Base-by-base conservation (phyloP, 2,797 vertebrate species). In the Harpagifer antarcticus region DNA sequence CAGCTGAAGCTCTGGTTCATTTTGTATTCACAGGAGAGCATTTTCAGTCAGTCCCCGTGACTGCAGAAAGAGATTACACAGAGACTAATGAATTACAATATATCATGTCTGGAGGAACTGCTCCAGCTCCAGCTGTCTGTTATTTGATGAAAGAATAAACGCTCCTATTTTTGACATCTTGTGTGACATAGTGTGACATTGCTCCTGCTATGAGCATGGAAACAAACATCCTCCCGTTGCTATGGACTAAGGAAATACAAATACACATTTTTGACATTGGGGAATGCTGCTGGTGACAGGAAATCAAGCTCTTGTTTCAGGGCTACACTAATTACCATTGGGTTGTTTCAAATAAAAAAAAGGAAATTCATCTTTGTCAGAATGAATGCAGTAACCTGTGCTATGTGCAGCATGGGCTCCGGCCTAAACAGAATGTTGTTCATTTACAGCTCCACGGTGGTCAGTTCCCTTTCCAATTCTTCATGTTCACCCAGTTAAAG, bases 71-170 rank as follows among this genome's bases (percentile, higher is more conserved):
- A 84, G 82, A 91, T 91, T 89, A 90, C 86, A 86, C 79, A 84
- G 68, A 65, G 83, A 92, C 91, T 91, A 89, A 92, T 89, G 79
- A 91, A 91, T 89, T 83, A 88, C 80, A 90, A 89, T 89, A 81
- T 72, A 84, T 86, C 83, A 82, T 87, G 86, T 92, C 86, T 72
- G 76, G 78, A 78, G 73, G 65, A 88, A 86, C 79, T 79, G 81
- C 81, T 86, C 54, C 75, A 49, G 79, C 77, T 72, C 81, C 79
- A 61, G 85, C 88, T 88, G 88, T 92, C 81, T 91, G 87, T 89
- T 83, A 83, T 92, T 88, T 92, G 88, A 92, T 91, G 86, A 93
- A 92, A 92, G 88, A 85, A 86, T 73, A 79, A 87, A 61, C 31
- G 33, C 81, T 89, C 65, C 68, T 83, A 82, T 86, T 89, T 89